phyloP scores from a whole-genome alignment of 2,888 invertebrate species.

The Drosophila subquinaria region DNA sequence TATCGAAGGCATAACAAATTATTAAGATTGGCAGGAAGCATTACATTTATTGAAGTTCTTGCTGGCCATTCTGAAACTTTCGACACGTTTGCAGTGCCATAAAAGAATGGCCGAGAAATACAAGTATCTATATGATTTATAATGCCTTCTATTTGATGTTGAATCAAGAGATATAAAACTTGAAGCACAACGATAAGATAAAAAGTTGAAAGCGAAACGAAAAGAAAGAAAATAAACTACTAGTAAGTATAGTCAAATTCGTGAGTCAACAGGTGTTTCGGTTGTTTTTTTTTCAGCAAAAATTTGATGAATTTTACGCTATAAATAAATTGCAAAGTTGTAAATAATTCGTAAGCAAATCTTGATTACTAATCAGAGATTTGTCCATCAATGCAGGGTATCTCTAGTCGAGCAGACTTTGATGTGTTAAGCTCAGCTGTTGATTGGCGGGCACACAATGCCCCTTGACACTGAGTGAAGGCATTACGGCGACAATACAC shows the following conservation, averaged over 20 bases:
- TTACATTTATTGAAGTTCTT: conserved; percentile 3
- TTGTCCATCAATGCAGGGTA: conserved; percentile 19
- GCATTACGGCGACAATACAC: conserved; percentile 15
- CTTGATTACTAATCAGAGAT: not conserved
- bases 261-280: conserved; percentile 33
- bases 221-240: not conserved
- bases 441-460: conserved; percentile 10
- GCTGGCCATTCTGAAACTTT: conserved; percentile 33
- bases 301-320: conserved; percentile 2
- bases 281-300: not conserved
- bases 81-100: conserved; percentile 62
- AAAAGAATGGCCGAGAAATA: conserved; percentile 25
- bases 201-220: conserved; percentile 6
- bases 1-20: conserved; percentile 7
- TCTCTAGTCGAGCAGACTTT: not conserved
- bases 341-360: conserved; percentile 10
- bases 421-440: conserved; percentile 2
- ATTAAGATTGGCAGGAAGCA: not conserved
- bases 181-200: conserved; percentile 50
- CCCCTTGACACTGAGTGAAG: conserved; percentile 63
- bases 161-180: conserved; percentile 56
- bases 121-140: conserved; percentile 65
- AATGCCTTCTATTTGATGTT: conserved; percentile 67
- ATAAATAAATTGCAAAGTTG: conserved; percentile 27
- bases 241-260: conserved; percentile 23